Evolutionary conservation across 1,140 invertebrate species (phyloP).

Genomic region (Magallana angulata): DNA sequence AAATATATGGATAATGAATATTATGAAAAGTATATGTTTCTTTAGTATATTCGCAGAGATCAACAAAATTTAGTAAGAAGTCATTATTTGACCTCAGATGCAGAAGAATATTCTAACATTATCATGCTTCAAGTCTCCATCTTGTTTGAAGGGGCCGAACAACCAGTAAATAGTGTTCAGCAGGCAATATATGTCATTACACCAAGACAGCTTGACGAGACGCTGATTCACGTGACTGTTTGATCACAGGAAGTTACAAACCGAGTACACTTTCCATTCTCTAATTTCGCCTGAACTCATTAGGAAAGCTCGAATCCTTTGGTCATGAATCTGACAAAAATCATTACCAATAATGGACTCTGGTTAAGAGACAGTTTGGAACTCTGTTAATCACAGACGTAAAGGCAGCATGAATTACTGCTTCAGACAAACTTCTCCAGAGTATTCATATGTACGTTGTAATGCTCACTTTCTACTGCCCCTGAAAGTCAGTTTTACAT

Average conservation of each 20-base stretch:
- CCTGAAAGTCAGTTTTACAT: no score
- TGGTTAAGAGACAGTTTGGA: no score
- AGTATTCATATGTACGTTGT: no score
- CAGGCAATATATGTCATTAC: not conserved
- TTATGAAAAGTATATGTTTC: no score
- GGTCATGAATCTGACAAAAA: not conserved
- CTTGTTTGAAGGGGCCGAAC: not conserved
- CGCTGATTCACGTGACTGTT: not conserved
- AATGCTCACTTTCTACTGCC: no score
- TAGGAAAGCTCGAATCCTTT: not conserved
- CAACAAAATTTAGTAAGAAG: no score
- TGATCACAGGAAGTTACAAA: conserved; percentile 5
- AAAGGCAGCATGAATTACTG: no score
- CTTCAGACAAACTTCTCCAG: no score
- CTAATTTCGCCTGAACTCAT: not conserved
- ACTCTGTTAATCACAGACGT: no score
- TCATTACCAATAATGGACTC: not conserved
- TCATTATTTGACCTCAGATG: no score
- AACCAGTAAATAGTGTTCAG: not conserved
- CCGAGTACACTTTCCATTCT: not conserved
- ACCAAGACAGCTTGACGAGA: not conserved
- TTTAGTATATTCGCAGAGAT: no score
- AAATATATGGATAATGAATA: no score
- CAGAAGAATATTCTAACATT: not conserved
- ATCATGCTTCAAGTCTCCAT: not conserved